Evolutionary conservation across 1,140 invertebrate species (phyloP), one percentile per base, ranked within the genome.

Genomic region (Polypedilum vanderplanki): DNA sequence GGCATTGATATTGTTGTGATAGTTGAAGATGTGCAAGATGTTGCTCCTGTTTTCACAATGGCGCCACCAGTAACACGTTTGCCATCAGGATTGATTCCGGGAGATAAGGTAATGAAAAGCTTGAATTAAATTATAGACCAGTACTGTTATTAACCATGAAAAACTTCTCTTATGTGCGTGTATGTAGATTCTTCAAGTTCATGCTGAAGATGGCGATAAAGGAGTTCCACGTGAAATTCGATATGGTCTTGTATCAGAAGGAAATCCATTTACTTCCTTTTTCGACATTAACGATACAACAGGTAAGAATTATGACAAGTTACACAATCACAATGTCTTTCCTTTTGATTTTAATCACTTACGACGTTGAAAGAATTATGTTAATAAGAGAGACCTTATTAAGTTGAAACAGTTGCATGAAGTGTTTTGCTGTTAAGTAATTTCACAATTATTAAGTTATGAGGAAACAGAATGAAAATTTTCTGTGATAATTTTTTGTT

Each of bases 121-220:
- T 33, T 33, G 24, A 33, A 1, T 33, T 33, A 33, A 33, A 33
- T 33, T 33, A 33, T 33, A 33, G 24, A 33, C 24, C 24, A 5
- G 5, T 5, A 33, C 24, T 33, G 5, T 33, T 33, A 33, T 33
- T 33, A 33, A 33, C 24, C 24, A 33, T 33, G 24, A 33, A 33
- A 33, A 33, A 33, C 75, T n/a, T 74, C 41, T 75, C 40, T 75
- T 22, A 5, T 5, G 24, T 33, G 24, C 5, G 5, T 33, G 5
- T 33, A 5, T 33, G 24, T 5, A 91, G 89, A 89, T 91, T 76
- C 79, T 93, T 15, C 87, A 87, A 82, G 91, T 96, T 0, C 87
- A 88, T 77, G 94, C 94, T n/a, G 90, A 93, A 82, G 94, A 96
- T 81, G 93, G 94, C 2, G 94, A 96, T 80, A 91, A 91, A 80